These are phyloP conservation scores for Heteromurus nitidus DNA, from an alignment of 2,888 invertebrate genomes.

Conservation along the genomic window DNA sequence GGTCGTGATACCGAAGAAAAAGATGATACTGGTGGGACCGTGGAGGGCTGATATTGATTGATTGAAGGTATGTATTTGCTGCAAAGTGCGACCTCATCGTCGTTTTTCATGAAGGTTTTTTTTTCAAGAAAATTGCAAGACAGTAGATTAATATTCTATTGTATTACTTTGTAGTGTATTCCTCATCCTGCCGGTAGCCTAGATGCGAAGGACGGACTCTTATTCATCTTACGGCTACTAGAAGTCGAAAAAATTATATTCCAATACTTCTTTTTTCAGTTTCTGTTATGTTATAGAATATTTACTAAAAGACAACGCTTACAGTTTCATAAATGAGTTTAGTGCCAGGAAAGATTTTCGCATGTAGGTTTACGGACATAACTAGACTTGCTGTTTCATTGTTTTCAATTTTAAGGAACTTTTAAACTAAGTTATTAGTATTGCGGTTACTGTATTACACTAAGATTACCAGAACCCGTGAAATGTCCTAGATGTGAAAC, in stretches of 20 bases:
- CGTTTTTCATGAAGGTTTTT: neutral
- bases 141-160: neutral
- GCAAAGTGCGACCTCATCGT: neutral
- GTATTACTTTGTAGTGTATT: constrained; percentile 5
- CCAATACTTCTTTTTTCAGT: constrained; percentile 34
- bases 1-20: constrained; percentile 22
- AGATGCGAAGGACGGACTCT: neutral
- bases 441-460: constrained; percentile 13
- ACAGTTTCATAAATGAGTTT: constrained; percentile 39
- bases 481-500: constrained; percentile 37
- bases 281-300: constrained; percentile 32
- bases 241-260: constrained; percentile 15
- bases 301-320: constrained; percentile 62
- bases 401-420: constrained; percentile 53
- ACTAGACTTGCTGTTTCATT: constrained; percentile 14
- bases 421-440: constrained; percentile 46
- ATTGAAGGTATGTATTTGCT: neutral
- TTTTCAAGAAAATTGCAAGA: neutral
- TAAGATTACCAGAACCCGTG: constrained; percentile 32
- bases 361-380: constrained; percentile 29
- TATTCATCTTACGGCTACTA: constrained; percentile 1
- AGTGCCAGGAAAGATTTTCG: constrained; percentile 52
- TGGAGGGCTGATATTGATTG: constrained; percentile 34
- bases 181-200: constrained; percentile 5
- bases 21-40: constrained; percentile 20